These are phyloP conservation scores for Pachyseris speciosa DNA, from an alignment of 64 coral and sea anemone species.

Conservation along the genomic window DNA sequence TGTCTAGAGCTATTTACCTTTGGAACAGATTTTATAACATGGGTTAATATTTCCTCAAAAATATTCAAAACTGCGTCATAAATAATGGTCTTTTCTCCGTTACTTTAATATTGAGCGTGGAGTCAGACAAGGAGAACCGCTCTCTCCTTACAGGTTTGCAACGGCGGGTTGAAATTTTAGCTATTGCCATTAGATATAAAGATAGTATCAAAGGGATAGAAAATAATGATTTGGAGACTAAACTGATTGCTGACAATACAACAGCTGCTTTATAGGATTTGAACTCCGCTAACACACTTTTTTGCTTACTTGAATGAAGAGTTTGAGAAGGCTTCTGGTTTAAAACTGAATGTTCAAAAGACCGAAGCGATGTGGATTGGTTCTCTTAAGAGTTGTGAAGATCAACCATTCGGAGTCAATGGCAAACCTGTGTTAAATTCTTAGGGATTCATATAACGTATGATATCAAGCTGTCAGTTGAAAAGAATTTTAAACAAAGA, in stretches of 20 bases:
- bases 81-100: background rate
- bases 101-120: no score
- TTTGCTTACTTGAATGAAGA: background rate
- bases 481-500: no score
- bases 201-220: background rate
- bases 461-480: no score
- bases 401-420: no score
- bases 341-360: no score
- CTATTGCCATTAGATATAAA: background rate
- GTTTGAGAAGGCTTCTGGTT: background rate
- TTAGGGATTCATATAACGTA: no score
- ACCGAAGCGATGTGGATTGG: no score
- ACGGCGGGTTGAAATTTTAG: background rate
- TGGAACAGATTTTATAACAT: background rate
- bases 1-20: no score
- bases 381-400: no score
- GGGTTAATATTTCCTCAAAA: background rate
- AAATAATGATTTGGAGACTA: background rate
- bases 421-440: no score
- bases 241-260: background rate
- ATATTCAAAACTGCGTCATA: no score
- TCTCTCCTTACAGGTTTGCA: background rate
- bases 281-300: background rate
- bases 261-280: background rate
- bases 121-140: background rate